phyloP scores from a whole-genome alignment of 1,140 invertebrate genomes.

The Ylistrum balloti region DNA sequence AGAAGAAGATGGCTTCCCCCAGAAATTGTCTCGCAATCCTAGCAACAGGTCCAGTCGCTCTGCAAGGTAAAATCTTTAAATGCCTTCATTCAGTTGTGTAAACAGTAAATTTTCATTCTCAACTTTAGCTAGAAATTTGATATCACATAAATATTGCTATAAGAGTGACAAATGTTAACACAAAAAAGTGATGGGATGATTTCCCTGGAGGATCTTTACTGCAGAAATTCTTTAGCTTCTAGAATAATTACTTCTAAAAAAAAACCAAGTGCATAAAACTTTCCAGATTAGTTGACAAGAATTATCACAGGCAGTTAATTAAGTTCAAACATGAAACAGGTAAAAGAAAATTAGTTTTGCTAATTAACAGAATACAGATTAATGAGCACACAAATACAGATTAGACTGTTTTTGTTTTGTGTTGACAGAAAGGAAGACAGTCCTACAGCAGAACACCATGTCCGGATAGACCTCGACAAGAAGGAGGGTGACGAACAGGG shows the following conservation, averaged over 20 bases:
- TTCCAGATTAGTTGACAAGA: neutral
- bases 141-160: neutral
- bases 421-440: constrained; percentile 61
- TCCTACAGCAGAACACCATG: constrained; percentile 66
- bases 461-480: constrained; percentile 69
- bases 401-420: neutral
- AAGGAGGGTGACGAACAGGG: constrained; percentile 69
- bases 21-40: constrained; percentile 53
- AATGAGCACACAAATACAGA: neutral
- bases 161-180: neutral
- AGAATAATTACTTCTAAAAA: neutral
- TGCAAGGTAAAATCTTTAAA: constrained; percentile 16
- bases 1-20: constrained; percentile 61
- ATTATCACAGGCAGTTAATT: neutral
- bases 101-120: neutral
- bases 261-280: too few species aligned
- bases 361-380: neutral
- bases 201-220: neutral
- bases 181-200: neutral
- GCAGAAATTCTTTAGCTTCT: neutral
- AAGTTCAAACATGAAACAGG: neutral
- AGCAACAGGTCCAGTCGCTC: constrained; percentile 60
- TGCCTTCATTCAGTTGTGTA: too few species aligned
- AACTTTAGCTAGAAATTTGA: neutral
- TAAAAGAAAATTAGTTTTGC: neutral